phyloP scores from a whole-genome alignment of 2,888 invertebrate species.

The Baccha elongata region DNA sequence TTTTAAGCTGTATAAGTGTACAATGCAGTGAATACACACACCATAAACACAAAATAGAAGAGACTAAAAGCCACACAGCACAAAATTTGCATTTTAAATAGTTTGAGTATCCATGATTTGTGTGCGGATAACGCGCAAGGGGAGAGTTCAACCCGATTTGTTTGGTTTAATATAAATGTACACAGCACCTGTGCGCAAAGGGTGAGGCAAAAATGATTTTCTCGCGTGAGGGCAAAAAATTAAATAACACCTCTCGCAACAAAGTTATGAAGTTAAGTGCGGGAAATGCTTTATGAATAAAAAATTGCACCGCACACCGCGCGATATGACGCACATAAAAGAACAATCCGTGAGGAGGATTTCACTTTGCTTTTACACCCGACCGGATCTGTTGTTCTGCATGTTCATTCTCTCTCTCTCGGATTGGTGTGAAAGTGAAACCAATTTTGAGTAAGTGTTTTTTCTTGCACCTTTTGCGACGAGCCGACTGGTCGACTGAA shows the following conservation, averaged over 20 bases:
- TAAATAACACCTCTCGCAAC: slow-evolving; percentile 51
- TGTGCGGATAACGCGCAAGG: slow-evolving; percentile 1
- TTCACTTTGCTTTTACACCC: slow-evolving; percentile 1
- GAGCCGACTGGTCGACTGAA: neutral
- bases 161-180: slow-evolving; percentile 8
- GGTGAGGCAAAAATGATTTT: slow-evolving; percentile 3
- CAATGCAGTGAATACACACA: neutral
- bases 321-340: slow-evolving; percentile 38
- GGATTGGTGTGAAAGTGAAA: slow-evolving; percentile 61
- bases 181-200: slow-evolving; percentile 5
- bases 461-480: slow-evolving; percentile 14
- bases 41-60: neutral
- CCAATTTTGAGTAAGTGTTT: slow-evolving; percentile 68
- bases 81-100: slow-evolving; percentile 51
- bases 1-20: slow-evolving; percentile 6
- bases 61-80: slow-evolving; percentile 3
- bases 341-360: slow-evolving; percentile 5
- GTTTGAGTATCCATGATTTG: slow-evolving; percentile 45
- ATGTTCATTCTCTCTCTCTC: slow-evolving; percentile 5
- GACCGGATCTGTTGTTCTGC: slow-evolving; percentile 6
- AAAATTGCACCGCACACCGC: slow-evolving; percentile 45
- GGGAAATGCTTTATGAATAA: slow-evolving; percentile 66
- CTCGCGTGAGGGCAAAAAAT: slow-evolving; percentile 62
- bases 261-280: slow-evolving; percentile 62
- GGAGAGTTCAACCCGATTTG: slow-evolving; percentile 6